Evolutionary conservation across 1,140 invertebrate species (phyloP), one percentile per base, ranked within the genome.

Genomic region (Ips typographus): DNA sequence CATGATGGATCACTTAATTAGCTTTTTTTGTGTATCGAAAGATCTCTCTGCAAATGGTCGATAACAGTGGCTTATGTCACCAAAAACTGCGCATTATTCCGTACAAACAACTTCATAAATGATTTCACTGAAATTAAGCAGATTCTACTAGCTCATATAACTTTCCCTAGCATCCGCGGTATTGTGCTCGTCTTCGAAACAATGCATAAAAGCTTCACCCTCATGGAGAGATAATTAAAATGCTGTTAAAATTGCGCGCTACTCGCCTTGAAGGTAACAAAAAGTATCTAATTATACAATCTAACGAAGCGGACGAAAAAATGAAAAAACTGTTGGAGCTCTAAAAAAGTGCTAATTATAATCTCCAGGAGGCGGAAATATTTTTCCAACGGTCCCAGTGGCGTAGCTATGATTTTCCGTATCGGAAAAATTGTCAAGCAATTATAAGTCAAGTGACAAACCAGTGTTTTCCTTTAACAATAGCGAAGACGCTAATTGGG

Each of bases 291-390:
- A 55, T 55, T 55, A 55, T 5, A 37, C 52, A 22, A 55, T 55
- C 52, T 55, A 55, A 55, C 52, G 52, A 55, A 55, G 52, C 52
- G 52, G 8, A 37, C 36, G 8, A 37, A 55, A 55, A 55, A 55
- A 55, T 55, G 52, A 55, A 55, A 55, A 55, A 55, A 22, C 22
- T 22, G 22, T 36, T 55, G 52, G 37, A 55, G 5, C 52, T 55
- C 52, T 55, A 55, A 55, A 55, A 55, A 55, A 55, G 8, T 55
- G 52, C 52, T 55, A 55, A 55, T 55, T 55, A 55, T 55, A 55
- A 55, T 55, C 52, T 55, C 36, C 52, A 6, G 52, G 52, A 49
- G n/a, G 52, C 52, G 52, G 52, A 5, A 55, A 55, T 36, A 5
- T 55, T 49, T 49, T 49, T 49, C 22, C 44, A 49, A 6, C 22